These are phyloP conservation scores for Pyrochroa serraticornis DNA, from an alignment of 2,888 invertebrate species.

Conservation along the genomic window DNA sequence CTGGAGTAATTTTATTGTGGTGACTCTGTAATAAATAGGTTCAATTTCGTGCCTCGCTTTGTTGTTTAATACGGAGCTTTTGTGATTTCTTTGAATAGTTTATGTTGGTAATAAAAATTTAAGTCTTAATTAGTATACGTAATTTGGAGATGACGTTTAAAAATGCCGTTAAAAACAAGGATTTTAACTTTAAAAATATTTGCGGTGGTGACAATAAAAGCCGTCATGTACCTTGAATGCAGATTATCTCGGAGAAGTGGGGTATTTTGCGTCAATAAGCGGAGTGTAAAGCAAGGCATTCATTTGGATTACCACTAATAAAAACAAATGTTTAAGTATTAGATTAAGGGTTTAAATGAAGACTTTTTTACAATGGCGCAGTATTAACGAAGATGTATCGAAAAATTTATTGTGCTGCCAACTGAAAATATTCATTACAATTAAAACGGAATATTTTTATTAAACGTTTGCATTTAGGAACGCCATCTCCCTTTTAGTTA, in stretches of 20 bases:
- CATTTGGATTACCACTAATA: conserved; percentile 38
- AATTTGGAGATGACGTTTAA: conserved; percentile 11
- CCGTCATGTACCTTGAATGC: conserved; percentile 20
- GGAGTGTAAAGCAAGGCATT: conserved; percentile 28
- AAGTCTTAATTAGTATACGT: conserved; percentile 11
- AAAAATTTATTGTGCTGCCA: conserved; percentile 60
- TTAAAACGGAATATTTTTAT: conserved; percentile 25
- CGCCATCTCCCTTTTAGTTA: conserved; percentile 12
- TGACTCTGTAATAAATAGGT: conserved; percentile 14
- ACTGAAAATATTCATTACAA: conserved; percentile 64
- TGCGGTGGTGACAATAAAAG: conserved; percentile 10
- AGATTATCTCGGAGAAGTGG: conserved; percentile 19
- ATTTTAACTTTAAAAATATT: conserved; percentile 19
- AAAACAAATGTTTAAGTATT: conserved; percentile 38
- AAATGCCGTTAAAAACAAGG: conserved; percentile 10
- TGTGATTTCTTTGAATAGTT: conserved; percentile 11
- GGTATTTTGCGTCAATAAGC: conserved; percentile 28
- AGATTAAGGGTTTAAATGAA: conserved; percentile 32
- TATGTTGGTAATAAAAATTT: conserved; percentile 12
- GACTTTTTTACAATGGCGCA: conserved; percentile 20
- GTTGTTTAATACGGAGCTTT: background rate
- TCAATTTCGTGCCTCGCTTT: conserved; percentile 11
- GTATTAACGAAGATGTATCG: conserved; percentile 29
- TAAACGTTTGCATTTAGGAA: conserved; percentile 21
- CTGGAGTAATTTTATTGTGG: conserved; percentile 1